Conservation (phyloP, 1,140 invertebrate species). For the Ceratitis capitata region DNA sequence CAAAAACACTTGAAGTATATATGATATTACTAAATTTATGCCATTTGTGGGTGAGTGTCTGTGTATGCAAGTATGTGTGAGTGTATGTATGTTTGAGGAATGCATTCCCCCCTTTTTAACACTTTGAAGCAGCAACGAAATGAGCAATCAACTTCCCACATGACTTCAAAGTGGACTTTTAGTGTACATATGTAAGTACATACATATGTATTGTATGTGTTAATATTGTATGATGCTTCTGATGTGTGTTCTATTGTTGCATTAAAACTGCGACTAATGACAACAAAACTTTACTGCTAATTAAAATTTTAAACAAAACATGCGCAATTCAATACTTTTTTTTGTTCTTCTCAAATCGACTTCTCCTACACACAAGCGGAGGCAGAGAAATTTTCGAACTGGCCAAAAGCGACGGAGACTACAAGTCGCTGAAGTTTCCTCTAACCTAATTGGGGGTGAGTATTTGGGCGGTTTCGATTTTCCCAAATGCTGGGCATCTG, state of each 20-base stretch:
- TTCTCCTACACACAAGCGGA: neutral
- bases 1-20: slow-evolving; percentile 14
- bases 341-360: neutral
- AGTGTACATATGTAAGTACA: neutral
- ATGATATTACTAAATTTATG: neutral
- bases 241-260: neutral
- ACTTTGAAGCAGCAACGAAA: neutral
- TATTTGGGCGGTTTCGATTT: neutral
- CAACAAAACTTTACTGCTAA: slow-evolving; percentile 37
- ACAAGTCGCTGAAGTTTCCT: neutral
- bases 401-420: neutral
- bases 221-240: neutral
- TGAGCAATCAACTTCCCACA: neutral
- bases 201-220: neutral
- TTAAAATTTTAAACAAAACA: slow-evolving; percentile 27
- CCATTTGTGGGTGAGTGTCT: neutral
- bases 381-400: neutral
- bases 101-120: neutral
- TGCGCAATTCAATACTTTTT: slow-evolving; percentile 19
- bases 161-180: neutral
- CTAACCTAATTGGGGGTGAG: slow-evolving; percentile 1
- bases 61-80: neutral
- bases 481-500: neutral
- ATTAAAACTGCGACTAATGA: neutral
- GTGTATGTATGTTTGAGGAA: neutral